phyloP scores from a whole-genome alignment of 2,888 invertebrate species.

The Bhutanitis thaidina region DNA sequence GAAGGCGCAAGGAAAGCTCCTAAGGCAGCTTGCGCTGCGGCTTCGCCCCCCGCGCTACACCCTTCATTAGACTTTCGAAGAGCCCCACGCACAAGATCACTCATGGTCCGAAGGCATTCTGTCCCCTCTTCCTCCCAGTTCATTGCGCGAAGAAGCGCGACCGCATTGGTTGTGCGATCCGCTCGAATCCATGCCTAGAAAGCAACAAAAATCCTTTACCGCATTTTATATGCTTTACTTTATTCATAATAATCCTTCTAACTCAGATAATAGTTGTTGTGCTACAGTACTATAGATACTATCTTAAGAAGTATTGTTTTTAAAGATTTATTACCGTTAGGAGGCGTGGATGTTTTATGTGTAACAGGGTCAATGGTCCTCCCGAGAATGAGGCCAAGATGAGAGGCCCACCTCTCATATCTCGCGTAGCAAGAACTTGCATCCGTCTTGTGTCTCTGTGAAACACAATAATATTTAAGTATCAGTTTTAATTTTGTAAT shows the following conservation, averaged over 20 bases:
- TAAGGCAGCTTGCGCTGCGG: constrained; percentile 84
- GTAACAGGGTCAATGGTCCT: constrained; percentile 56
- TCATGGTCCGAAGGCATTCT: constrained; percentile 86
- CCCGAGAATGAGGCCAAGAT: constrained; percentile 48
- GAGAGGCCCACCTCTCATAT: constrained; percentile 40
- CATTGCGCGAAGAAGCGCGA: constrained; percentile 76
- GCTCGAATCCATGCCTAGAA: constrained; percentile 57
- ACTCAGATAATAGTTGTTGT: too few relatives aligned
- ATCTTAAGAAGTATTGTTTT: too few relatives aligned
- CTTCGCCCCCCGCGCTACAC: constrained; percentile 21
- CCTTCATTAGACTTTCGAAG: constrained; percentile 30
- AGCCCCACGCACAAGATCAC: constrained; percentile 57
- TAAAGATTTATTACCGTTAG: constrained; percentile 41
- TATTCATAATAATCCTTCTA: too few relatives aligned
- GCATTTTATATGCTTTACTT: too few relatives aligned
- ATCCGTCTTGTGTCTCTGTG: constrained; percentile 51
- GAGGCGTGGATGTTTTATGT: constrained; percentile 53
- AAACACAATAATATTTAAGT: neutral
- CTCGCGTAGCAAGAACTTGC: constrained; percentile 45
- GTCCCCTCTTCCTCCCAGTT: constrained; percentile 90
- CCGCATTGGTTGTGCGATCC: constrained; percentile 53
- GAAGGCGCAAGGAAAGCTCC: constrained; percentile 89
- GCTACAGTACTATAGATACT: too few relatives aligned
- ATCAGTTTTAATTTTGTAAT: too few relatives aligned
- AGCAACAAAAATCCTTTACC: neutral